Evolutionary conservation across 1,140 invertebrate species (phyloP), one percentile per base, ranked within the genome.

Genomic region (Diachasma alloeum): DNA sequence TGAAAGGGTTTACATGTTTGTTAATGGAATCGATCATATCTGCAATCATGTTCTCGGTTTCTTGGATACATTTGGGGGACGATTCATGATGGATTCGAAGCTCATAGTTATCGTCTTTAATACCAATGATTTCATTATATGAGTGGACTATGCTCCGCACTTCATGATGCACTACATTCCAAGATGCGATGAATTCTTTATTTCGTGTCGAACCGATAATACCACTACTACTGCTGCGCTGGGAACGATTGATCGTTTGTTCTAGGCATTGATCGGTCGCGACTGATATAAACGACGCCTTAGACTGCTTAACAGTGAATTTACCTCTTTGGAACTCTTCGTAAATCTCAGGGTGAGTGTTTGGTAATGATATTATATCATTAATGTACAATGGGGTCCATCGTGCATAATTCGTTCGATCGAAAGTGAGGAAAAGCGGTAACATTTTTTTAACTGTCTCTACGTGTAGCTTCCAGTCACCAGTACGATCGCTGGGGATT

Each of bases 351-450:
- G 77, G 72, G 26, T 59, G n/a, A 0, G 31, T 63, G 1, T 71
- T 22, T 31, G 59, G n/a, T 17, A 75, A 17, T 11, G 31, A 4
- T 17, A 78, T 0, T 37, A 76, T 79, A 46, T 81, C 77, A 26
- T 59, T 36, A 11, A 77, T 56, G 37, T 79, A 79, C 24, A 79
- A 39, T 19, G 75, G 1, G 19, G 53, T 17, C 79, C 77, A 81
- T 26, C 73, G 39, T 11, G 73, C 67, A 56, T 81, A 77, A 73
- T 79, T 77, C 10, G 48, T 36, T 56, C 79, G n/a, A 26, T 81
- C 75, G 39, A 81, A 72, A 13, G 67, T 48, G 48, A 77, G 75
- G 19, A 81, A 75, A 15, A 81, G n/a, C 10, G 77, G 77, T 48
- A 72, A 72, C n/a, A 78, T n/a, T 77, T 76, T 81, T 31, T 67